phyloP scores from a whole-genome alignment of 2,797 vertebrate genomes.

The Gastrophryne carolinensis region DNA sequence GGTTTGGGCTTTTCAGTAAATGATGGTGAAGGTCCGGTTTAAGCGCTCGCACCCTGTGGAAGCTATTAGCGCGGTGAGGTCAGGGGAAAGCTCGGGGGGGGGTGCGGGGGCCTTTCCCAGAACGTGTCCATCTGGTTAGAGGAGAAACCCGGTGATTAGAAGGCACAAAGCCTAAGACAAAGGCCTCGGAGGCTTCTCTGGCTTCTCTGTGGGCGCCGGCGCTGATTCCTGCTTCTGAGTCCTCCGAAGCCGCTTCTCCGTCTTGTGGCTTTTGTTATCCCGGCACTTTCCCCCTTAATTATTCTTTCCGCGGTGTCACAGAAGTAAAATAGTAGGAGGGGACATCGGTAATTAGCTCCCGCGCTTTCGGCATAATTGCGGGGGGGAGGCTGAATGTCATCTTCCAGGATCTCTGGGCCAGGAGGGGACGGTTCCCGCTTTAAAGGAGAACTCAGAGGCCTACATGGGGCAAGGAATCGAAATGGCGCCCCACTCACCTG shows the following conservation, averaged over 20 bases:
- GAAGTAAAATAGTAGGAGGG: conserved; percentile 23
- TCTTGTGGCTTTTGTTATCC: conserved; percentile 28
- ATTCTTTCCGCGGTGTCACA: conserved; percentile 27
- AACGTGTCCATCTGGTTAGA: conserved; percentile 17
- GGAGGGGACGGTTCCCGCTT: background rate
- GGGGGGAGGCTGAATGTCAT: conserved; percentile 4
- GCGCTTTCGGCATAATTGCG: conserved; percentile 13
- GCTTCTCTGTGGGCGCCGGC: conserved; percentile 9
- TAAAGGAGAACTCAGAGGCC: background rate
- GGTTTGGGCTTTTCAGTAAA: too few species aligned
- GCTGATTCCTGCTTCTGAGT: conserved; percentile 8
- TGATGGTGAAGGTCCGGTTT: conserved; percentile 50
- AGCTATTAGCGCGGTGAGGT: conserved; percentile 14
- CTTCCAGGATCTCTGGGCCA: conserved; percentile 7
- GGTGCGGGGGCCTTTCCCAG: conserved; percentile 8
- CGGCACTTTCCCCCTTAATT: conserved; percentile 15
- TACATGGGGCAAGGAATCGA: too few species aligned
- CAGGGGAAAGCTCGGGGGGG: conserved; percentile 6
- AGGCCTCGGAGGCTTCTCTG: background rate
- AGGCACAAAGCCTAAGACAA: conserved; percentile 7
- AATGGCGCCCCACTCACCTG: too few species aligned
- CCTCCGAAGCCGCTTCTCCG: conserved; percentile 5
- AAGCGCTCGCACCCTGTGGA: conserved; percentile 12
- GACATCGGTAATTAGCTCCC: conserved; percentile 28
- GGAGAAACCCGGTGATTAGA: conserved; percentile 20